Evolutionary conservation across 2,888 invertebrate genomes (phyloP).

Genomic region (Stratiomys singularior): DNA sequence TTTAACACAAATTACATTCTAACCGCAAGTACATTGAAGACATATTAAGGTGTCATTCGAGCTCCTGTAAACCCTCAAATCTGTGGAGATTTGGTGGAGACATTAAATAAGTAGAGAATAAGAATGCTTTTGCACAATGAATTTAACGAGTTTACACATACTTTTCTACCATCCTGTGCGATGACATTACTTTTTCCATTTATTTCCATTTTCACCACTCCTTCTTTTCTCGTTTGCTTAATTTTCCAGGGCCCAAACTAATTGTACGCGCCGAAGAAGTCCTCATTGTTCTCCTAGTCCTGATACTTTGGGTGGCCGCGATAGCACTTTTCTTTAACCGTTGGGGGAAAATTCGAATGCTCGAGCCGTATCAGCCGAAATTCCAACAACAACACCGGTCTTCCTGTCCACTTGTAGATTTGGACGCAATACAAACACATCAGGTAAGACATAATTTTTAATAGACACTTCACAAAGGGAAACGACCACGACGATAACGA

Average conservation of each 20-base stretch:
- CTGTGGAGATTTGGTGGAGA: too few species aligned
- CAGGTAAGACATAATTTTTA: slow-evolving; percentile 57
- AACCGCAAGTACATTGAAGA: too few species aligned
- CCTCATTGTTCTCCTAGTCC: slow-evolving; percentile 83
- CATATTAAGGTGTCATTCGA: too few species aligned
- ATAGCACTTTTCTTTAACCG: slow-evolving; percentile 92
- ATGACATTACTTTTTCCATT: neutral
- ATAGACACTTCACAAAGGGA: too few species aligned
- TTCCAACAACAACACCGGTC: slow-evolving; percentile 86
- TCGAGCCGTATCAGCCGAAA: slow-evolving; percentile 91
- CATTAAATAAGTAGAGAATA: too few species aligned
- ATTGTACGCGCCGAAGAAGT: slow-evolving; percentile 87
- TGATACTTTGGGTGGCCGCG: slow-evolving; percentile 88
- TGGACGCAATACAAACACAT: slow-evolving; percentile 61
- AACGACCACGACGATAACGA: too few species aligned
- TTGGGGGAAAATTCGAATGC: slow-evolving; percentile 94
- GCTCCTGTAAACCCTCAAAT: too few species aligned
- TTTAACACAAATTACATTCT: too few species aligned
- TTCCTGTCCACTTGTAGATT: slow-evolving; percentile 76
- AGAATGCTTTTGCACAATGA: too few species aligned
- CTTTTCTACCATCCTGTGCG: too few species aligned
- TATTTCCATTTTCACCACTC: slow-evolving; percentile 7
- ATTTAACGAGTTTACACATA: too few species aligned
- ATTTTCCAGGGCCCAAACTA: slow-evolving; percentile 69
- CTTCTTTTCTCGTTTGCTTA: slow-evolving; percentile 1